Percentiles rank a stretch among this genome's conserved stretches.
These are phyloP conservation scores for Taphrorychus bicolor DNA, from an alignment of 2,888 invertebrate genomes.

Conservation along the genomic window DNA sequence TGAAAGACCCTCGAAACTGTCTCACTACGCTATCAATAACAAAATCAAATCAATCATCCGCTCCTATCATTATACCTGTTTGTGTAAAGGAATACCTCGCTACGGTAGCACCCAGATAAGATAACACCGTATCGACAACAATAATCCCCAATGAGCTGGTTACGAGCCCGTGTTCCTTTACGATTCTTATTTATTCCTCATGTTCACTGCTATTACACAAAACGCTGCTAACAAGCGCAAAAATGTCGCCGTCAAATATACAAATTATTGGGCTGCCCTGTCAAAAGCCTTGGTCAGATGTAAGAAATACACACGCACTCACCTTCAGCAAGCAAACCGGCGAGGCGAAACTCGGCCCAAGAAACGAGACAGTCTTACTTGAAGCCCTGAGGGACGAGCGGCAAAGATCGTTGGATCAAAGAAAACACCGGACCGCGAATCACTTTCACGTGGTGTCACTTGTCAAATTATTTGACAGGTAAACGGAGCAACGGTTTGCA, in stretches of 20 bases:
- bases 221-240: too few relatives aligned
- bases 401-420: too few relatives aligned
- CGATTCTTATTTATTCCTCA: neutral
- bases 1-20: slow-evolving; percentile 31
- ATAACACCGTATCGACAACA: slow-evolving; percentile 43
- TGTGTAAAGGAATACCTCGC: slow-evolving; percentile 43
- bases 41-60: slow-evolving; percentile 48
- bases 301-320: neutral
- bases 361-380: too few relatives aligned
- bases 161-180: neutral
- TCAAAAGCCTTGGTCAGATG: neutral
- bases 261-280: neutral
- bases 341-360: too few relatives aligned
- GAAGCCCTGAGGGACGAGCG: too few relatives aligned
- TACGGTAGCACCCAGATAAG: slow-evolving; percentile 46
- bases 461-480: slow-evolving; percentile 8
- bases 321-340: neutral
- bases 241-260: too few relatives aligned
- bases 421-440: neutral
- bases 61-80: slow-evolving; percentile 47
- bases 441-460: slow-evolving; percentile 6
- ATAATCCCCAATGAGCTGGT: slow-evolving; percentile 28
- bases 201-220: neutral
- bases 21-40: slow-evolving; percentile 33
- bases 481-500: neutral